Evolutionary conservation across 1,140 invertebrate species (phyloP).

Genomic region (Hetaerina americana): DNA sequence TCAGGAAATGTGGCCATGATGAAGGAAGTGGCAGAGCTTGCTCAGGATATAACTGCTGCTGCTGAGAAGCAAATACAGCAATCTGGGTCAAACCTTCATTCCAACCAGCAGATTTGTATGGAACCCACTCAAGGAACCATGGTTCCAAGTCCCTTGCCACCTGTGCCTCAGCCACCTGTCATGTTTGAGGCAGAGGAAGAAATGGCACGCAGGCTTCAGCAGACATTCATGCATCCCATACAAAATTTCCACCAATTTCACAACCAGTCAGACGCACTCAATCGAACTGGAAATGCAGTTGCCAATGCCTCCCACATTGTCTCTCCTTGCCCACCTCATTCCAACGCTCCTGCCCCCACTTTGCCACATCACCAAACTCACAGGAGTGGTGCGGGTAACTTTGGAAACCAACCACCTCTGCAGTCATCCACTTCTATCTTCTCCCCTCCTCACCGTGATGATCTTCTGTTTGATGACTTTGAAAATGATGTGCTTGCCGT

Average conservation of each 20-base stretch:
- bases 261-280: neutral
- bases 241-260: neutral
- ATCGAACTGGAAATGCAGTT: neutral
- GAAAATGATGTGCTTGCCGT: conserved; percentile 46
- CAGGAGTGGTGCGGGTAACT: neutral
- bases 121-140: neutral
- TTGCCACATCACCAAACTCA: neutral
- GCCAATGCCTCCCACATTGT: neutral
- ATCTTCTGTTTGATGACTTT: conserved; percentile 46
- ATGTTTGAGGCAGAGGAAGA: neutral
- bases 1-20: neutral
- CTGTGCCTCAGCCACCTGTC: neutral
- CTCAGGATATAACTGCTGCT: neutral
- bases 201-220: neutral
- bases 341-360: neutral
- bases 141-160: neutral
- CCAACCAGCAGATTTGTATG: neutral
- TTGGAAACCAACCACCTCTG: neutral
- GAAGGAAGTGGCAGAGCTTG: neutral
- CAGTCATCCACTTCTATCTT: conserved; percentile 41
- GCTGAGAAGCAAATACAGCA: neutral
- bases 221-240: neutral
- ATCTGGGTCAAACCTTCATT: neutral
- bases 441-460: conserved; percentile 49
- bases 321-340: neutral